Base-by-base conservation (phyloP, 2,797 vertebrate species). In the Margarornis squamiger region DNA sequence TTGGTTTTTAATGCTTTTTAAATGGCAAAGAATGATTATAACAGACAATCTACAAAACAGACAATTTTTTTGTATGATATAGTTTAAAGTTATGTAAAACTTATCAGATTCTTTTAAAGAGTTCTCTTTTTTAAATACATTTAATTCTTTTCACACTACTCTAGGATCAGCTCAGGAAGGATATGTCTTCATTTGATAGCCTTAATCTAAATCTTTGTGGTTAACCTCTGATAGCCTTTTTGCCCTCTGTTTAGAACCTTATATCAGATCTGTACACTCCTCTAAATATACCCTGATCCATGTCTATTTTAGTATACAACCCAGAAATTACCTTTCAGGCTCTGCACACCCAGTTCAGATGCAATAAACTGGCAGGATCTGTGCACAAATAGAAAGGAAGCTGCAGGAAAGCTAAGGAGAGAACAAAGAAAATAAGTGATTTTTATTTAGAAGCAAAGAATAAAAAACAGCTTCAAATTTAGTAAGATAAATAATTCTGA, bases 151-250 rank as follows among this genome's bases (percentile, higher is more conserved):
- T 97, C 76, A 78, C 14, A 59, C 48, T 93, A 71, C 34, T 22
- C 22, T 61, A 30, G 29, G 36, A 36, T 88, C 59, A 85, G 8
- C 9, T 36, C 11, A 57, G 80, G 48, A 80, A 96, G 38, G 43
- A 36, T 81, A 95, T 38, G 12, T 58, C 57, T 92, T 90, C 23
- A 79, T 76, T 48, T 96, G 95, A 92, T 88, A 97, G 38, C 34
- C 65, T 94, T 91, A 93, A 90, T 95, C 75, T 88, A 92, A 97
- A 94, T 86, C 24, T 90, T 88, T 90, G 92, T 93, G 83, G 80
- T 80, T 96, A 94, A 90, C 46, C 43, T 93, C 77, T 95, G 91
- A 84, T 72, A 95, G 39, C 59, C 66, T 95, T 91, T 91, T 63
- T 65, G 74, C 21, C 89, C 81, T 93, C 48, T 97, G 68, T 96